phyloP scores from a whole-genome alignment of 2,888 invertebrate genomes.

The Zygothrica quintamaculata region DNA sequence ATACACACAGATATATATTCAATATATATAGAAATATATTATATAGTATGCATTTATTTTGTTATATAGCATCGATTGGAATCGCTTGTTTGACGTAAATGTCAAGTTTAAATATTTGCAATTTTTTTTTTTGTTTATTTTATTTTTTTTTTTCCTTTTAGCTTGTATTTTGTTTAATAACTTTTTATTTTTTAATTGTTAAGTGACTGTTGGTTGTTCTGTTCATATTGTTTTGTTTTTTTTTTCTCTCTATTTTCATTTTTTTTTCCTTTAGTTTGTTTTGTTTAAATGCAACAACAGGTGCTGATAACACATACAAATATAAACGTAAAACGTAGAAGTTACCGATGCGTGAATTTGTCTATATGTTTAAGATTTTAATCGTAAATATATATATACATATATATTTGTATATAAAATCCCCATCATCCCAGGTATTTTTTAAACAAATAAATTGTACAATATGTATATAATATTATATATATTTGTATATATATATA shows the following conservation, averaged over 20 bases:
- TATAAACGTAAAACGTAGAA: conserved; percentile 2
- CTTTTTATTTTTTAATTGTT: conserved; percentile 6
- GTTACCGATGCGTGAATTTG: conserved; percentile 36
- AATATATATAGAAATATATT: not conserved
- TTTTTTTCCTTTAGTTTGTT: conserved; percentile 19
- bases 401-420: too few relatives aligned
- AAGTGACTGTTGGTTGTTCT: not conserved
- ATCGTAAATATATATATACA: too few relatives aligned
- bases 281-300: not conserved
- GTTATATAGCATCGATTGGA: conserved; percentile 29
- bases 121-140: conserved; percentile 15
- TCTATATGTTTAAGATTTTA: conserved; percentile 1
- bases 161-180: not conserved
- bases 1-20: not conserved
- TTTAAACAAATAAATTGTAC: too few relatives aligned
- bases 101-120: conserved; percentile 39
- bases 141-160: conserved; percentile 8
- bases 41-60: too few relatives aligned
- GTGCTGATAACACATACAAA: conserved; percentile 20
- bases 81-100: conserved; percentile 39
- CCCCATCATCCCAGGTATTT: too few relatives aligned
- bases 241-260: conserved; percentile 10
- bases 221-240: not conserved
- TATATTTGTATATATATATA: too few relatives aligned
- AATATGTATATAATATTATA: too few relatives aligned